Conservation (phyloP, 2,797 vertebrate species). For the Mallotus villosus region DNA sequence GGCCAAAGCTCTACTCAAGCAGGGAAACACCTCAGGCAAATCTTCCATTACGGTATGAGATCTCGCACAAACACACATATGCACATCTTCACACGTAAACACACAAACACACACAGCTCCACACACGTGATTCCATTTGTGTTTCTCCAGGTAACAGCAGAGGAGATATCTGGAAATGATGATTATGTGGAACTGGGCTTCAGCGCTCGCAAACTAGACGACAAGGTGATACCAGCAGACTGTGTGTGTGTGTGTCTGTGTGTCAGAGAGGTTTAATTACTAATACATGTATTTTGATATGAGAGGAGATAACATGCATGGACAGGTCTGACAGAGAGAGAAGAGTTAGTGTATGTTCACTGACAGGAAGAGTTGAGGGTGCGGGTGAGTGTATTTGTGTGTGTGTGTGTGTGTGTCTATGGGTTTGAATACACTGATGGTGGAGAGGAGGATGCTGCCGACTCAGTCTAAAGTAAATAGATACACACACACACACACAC, state of each 20-base stretch:
- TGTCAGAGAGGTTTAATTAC: conserved; percentile 1
- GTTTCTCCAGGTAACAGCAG: conserved; percentile 86
- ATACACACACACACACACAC: conserved; percentile 13
- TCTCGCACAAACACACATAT: background rate
- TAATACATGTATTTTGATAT: conserved; percentile 21
- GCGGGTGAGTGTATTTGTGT: conserved; percentile 13
- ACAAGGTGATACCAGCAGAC: conserved; percentile 83
- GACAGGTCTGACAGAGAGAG: conserved; percentile 4
- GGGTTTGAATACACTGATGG: conserved; percentile 1
- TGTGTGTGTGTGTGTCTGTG: conserved; percentile 17
- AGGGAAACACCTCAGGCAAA: conserved; percentile 95
- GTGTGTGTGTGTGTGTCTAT: conserved; percentile 19
- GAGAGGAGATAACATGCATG: conserved; percentile 24
- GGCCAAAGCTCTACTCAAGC: conserved; percentile 93
- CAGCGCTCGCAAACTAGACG: conserved; percentile 95
- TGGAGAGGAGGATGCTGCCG: conserved; percentile 21
- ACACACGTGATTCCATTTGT: background rate
- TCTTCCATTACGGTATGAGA: conserved; percentile 93
- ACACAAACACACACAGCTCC: background rate
- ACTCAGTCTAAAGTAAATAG: conserved; percentile 11
- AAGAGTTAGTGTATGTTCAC: background rate
- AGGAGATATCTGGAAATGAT: conserved; percentile 95
- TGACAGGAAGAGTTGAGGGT: background rate
- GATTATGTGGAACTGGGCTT: conserved; percentile 98
- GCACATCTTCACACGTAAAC: background rate